Evolutionary conservation across 2,797 vertebrate genomes (phyloP).

Genomic region (Pristis pectinata): DNA sequence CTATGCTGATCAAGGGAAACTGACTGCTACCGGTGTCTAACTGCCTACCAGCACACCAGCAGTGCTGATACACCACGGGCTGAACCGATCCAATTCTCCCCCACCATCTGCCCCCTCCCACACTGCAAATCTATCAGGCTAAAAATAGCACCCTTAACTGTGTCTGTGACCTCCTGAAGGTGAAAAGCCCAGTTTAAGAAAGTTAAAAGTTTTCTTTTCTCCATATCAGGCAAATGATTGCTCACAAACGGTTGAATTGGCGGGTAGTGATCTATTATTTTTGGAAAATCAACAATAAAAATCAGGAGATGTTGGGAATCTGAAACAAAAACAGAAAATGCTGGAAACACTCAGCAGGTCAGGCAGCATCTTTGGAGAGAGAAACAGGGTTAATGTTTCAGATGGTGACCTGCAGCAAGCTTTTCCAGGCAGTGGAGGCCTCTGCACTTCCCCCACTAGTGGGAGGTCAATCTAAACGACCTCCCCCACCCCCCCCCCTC

Average conservation of each 20-base stretch:
- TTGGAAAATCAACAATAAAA: too few species aligned
- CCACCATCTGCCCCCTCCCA: slow-evolving; percentile 21
- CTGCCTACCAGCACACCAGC: not conserved
- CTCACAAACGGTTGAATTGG: not conserved
- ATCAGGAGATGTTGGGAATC: too few species aligned
- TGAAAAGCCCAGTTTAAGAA: not conserved
- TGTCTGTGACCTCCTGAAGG: not conserved
- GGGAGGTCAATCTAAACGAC: too few species aligned
- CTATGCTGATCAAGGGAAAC: not conserved
- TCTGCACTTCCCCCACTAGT: too few species aligned
- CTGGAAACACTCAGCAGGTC: too few species aligned
- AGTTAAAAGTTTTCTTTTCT: not conserved
- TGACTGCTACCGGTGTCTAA: not conserved
- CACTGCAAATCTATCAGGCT: slow-evolving; percentile 43
- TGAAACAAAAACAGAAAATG: too few species aligned
- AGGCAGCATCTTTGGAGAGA: too few species aligned
- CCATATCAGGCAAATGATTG: too few species aligned
- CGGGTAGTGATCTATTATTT: not conserved
- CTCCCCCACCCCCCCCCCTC: too few species aligned
- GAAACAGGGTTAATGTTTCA: too few species aligned
- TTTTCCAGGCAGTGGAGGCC: too few species aligned
- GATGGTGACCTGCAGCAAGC: too few species aligned
- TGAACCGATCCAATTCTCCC: slow-evolving; percentile 5
- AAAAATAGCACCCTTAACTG: slow-evolving; percentile 48
- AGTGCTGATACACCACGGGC: not conserved